Conservation (phyloP, 1,140 invertebrate genomes). For the Danaus melanippus region DNA sequence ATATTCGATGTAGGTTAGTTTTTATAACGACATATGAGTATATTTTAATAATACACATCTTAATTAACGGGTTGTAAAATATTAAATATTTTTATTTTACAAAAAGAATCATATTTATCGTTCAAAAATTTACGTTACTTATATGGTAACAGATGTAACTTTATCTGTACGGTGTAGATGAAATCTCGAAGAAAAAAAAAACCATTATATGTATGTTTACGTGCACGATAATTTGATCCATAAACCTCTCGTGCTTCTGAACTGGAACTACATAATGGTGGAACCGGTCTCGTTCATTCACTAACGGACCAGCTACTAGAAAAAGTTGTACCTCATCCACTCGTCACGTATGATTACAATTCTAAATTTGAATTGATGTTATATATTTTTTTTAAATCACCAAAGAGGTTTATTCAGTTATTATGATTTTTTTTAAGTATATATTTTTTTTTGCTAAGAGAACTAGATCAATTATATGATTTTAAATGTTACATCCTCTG, state of each 20-base stretch:
- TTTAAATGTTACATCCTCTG: no score
- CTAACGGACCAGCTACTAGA: slow-evolving; percentile 39
- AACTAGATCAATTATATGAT: no score
- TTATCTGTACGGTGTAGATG: slow-evolving; percentile 4
- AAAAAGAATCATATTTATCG: no score
- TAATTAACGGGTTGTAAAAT: no score
- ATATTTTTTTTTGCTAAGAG: no score
- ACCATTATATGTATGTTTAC: slow-evolving; percentile 8
- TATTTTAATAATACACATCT: no score
- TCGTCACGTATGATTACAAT: slow-evolving; percentile 24
- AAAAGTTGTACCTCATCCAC: slow-evolving; percentile 29
- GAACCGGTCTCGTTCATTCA: slow-evolving; percentile 64
- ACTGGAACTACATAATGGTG: slow-evolving; percentile 41
- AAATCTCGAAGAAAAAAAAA: slow-evolving; percentile 4
- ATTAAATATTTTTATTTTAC: no score
- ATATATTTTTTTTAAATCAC: slow-evolving; percentile 7
- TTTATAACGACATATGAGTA: no score
- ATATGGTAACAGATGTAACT: not conserved
- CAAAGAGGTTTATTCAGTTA: no score
- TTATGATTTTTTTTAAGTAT: no score
- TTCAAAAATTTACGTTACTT: no score
- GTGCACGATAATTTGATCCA: slow-evolving; percentile 34
- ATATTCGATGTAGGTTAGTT: no score
- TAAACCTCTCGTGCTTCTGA: slow-evolving; percentile 40
- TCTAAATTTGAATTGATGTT: slow-evolving; percentile 17